A percentile compares a stretch with the other conserved stretches of the same genome.
These are phyloP conservation scores for Gadus macrocephalus DNA, from an alignment of 2,113 vertebrate genomes.

Conservation along the genomic window DNA sequence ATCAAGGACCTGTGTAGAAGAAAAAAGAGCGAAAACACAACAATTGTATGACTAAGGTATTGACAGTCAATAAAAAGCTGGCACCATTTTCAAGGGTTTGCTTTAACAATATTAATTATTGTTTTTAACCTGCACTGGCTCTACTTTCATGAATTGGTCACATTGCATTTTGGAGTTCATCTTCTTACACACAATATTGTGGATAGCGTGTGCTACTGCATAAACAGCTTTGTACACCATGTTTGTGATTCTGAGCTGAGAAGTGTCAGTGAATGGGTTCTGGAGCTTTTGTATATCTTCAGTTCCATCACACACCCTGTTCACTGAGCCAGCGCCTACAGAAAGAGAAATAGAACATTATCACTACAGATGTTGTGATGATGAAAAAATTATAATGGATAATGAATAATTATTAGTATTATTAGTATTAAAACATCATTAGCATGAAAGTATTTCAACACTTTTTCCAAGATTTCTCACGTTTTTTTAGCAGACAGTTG, in stretches of 20 bases:
- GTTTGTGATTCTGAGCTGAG: too few relatives aligned
- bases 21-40: not conserved
- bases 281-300: too few relatives aligned
- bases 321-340: not conserved
- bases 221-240: constrained; percentile 63
- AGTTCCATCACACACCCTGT: not conserved
- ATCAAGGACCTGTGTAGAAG: constrained; percentile 42
- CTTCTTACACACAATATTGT: constrained; percentile 45
- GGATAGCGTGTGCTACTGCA: constrained; percentile 66
- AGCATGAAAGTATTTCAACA: too few relatives aligned
- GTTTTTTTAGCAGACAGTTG: too few relatives aligned
- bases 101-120: too few relatives aligned
- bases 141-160: constrained; percentile 33
- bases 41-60: too few relatives aligned
- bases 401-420: too few relatives aligned
- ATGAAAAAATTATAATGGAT: too few relatives aligned
- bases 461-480: not conserved
- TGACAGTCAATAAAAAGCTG: too few relatives aligned
- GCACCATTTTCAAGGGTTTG: too few relatives aligned
- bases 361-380: not conserved
- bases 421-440: too few relatives aligned
- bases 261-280: too few relatives aligned
- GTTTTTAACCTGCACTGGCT: constrained; percentile 51
- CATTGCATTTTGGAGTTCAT: constrained; percentile 31
- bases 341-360: not conserved